Base-by-base conservation (phyloP, 1,140 invertebrate genomes). In the Drosophila bocqueti region DNA sequence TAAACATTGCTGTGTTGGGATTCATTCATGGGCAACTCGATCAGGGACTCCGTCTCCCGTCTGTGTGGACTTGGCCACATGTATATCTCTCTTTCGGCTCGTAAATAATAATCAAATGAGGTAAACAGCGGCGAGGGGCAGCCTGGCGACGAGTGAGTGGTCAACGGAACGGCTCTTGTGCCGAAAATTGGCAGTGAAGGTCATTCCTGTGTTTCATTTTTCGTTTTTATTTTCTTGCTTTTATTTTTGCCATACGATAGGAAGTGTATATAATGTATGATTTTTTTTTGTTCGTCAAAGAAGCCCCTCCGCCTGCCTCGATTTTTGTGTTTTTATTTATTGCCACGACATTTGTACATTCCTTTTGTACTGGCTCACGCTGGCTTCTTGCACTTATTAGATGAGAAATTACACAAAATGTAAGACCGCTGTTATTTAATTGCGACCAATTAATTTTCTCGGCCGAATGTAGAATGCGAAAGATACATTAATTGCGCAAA, bases 291-390 rank as follows among this genome's bases (percentile, higher is more conserved):
- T 55, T 77, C 75, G 74, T 67, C 49, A 76, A 65, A 42, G 46
- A 29, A 40, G 15, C 45, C 26, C 18, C 16, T 24, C 18, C 24
- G 24, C 49, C 40, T 29, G 40, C 57, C 65, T 65, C 61, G 21
- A 7, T 10, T 24, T 38, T 40, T 55, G 34, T 55, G 34, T 57
- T 57, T 55, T 90, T 90, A 90, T 90, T 90, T 90, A 90, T 90
- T 82, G 73, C 81, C 64, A 69, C 79, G 82, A 82, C 85, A 90
- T 91, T 90, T 90, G 81, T 63, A 69, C 81, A 90, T 90, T 85
- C 86, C 68, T 84, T 79, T 67, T 42, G 60, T 62, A 60, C 31
- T 57, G 52, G 67, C 62, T 77, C 63, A 78, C 63, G 54, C 52
- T 79, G 62, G 58, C 62, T 77, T 87, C 61, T 66, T 73, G 76